Conservation (phyloP, 2,113 vertebrate genomes). For the Nestor notabilis region DNA sequence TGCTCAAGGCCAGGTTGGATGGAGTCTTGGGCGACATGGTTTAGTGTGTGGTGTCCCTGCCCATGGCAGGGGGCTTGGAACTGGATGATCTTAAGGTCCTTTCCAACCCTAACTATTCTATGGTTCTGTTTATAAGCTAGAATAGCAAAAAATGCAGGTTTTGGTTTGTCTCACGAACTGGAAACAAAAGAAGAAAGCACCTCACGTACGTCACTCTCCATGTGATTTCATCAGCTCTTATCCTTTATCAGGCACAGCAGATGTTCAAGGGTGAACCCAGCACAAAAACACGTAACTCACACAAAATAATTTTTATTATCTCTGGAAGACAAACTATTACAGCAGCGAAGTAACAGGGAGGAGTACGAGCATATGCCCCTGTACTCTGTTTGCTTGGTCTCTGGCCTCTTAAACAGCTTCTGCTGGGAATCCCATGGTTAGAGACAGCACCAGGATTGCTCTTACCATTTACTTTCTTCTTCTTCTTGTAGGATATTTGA, state of each 20-base stretch:
- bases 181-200: background rate
- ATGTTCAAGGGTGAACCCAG: slow-evolving; percentile 19
- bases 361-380: background rate
- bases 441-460: slow-evolving; percentile 10
- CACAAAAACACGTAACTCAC: background rate
- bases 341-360: slow-evolving; percentile 1
- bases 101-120: too few relatives aligned
- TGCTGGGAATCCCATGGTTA: background rate
- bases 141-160: background rate
- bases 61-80: too few relatives aligned
- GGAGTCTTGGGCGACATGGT: too few relatives aligned
- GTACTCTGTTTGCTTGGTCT: slow-evolving; percentile 54
- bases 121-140: background rate
- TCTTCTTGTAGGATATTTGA: background rate
- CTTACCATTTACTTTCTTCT: background rate
- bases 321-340: slow-evolving; percentile 31
- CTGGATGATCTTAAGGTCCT: too few relatives aligned
- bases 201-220: background rate
- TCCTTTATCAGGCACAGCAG: slow-evolving; percentile 27
- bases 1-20: too few relatives aligned
- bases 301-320: slow-evolving; percentile 22
- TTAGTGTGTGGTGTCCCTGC: too few relatives aligned
- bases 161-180: background rate
- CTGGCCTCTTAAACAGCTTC: slow-evolving; percentile 26
- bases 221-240: slow-evolving; percentile 10